phyloP scores from a whole-genome alignment of 2,888 invertebrate species.

The Dyspetes luteomarginatus region DNA sequence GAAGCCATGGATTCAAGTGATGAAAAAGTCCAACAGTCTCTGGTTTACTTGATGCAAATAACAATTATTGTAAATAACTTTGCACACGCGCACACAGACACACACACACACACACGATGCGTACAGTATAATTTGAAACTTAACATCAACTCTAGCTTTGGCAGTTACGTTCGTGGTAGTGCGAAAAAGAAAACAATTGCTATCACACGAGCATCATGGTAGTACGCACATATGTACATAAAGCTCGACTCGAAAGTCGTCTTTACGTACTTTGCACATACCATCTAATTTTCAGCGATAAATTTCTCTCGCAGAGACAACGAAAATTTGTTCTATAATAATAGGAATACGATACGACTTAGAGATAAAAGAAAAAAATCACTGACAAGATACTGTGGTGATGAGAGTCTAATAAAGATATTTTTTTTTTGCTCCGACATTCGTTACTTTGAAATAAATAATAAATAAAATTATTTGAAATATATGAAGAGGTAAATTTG shows the following conservation, averaged over 20 bases:
- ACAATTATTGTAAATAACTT: constrained; percentile 38
- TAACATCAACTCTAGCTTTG: constrained; percentile 72
- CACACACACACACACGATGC: too few species aligned
- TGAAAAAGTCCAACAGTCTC: constrained; percentile 48
- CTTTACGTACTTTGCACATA: constrained; percentile 9
- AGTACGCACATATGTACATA: constrained; percentile 1
- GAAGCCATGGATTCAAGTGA: constrained; percentile 6
- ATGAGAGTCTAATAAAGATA: constrained; percentile 27
- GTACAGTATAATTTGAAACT: constrained; percentile 50
- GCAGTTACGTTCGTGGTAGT: constrained; percentile 69
- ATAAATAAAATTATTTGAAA: background rate
- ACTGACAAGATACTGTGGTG: constrained; percentile 52
- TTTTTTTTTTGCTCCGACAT: background rate
- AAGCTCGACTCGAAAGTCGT: constrained; percentile 1
- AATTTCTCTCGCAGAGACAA: constrained; percentile 11
- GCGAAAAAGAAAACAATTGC: constrained; percentile 15
- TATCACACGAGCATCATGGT: constrained; percentile 32
- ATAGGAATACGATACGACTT: constrained; percentile 49
- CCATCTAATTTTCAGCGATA: background rate
- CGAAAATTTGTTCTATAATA: constrained; percentile 40
- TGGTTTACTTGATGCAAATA: constrained; percentile 43
- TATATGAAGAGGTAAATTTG: background rate
- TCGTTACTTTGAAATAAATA: background rate
- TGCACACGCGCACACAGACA: background rate
- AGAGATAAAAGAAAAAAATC: constrained; percentile 12